Base-by-base conservation (phyloP, 2,113 vertebrate species). In the Charina bottae region DNA sequence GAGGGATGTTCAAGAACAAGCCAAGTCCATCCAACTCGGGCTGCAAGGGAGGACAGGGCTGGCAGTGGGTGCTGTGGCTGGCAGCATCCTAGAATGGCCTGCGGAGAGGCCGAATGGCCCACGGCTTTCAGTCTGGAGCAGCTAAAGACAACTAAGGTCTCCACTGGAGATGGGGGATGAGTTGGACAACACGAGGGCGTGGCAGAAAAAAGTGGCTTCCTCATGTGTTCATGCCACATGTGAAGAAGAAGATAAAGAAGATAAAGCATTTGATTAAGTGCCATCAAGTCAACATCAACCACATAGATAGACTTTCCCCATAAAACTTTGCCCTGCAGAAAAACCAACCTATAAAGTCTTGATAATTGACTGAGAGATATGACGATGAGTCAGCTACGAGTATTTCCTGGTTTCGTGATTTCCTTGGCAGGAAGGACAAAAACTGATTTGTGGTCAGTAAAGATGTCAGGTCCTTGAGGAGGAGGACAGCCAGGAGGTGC, bases 1-100 rank as follows among this genome's bases (percentile, higher is more conserved):
- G 28, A 49, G 28, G 28, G 28, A 15, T 0, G 0, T 1, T 2
- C 0, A 6, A 5, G 64, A n/a, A 68, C 0, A 13, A n/a, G 28
- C 28, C 1, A n/a, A 11, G 11, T 11, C 28, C 28, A 1, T n/a
- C 28, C 28, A 15, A n/a, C 64, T 12, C 15, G 28, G 28, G 28
- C 28, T 68, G 4, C 12, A 12, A 68, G 28, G 62, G 62, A n/a
- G 64, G 64, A 12, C 12, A 62, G 60, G 60, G 26, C 9, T 28
- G 62, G 11, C 11, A 0, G 15, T n/a, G 64, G 64, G 64, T 28
- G 6, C 12, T 2, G 26, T 68, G 56, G 56, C 56, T 19, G 56
- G 17, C 56, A 58, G 4, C 3, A 10, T n/a, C 28, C 62, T 15
- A 1, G 4, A n/a, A 68, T 3, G 28, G 62, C 28, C 28, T 64